Evolutionary conservation across 1,140 invertebrate species (phyloP).

Genomic region (Micrasema longulum): DNA sequence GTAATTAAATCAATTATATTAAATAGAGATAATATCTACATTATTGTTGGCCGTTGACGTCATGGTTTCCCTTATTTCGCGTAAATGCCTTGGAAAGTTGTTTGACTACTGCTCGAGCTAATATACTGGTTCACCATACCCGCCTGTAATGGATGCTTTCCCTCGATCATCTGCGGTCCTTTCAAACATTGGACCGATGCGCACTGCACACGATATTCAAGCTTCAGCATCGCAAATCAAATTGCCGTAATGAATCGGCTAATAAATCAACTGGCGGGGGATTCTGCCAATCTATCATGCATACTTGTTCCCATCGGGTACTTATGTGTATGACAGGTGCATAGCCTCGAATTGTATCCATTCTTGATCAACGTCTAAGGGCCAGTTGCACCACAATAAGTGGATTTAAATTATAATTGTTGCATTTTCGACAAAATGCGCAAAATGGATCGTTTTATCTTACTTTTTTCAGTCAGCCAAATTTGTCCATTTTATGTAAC

Average conservation of each 20-base stretch:
- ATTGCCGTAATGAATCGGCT: not conserved
- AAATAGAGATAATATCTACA: too few relatives aligned
- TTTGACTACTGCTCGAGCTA: not conserved
- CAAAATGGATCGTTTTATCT: too few relatives aligned
- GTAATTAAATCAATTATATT: too few relatives aligned
- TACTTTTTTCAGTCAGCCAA: too few relatives aligned
- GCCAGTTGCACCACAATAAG: too few relatives aligned
- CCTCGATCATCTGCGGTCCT: constrained; percentile 2
- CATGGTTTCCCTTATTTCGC: not conserved
- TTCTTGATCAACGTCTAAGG: too few relatives aligned
- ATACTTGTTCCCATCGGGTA: too few relatives aligned
- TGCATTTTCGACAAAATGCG: too few relatives aligned
- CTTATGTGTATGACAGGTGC: too few relatives aligned
- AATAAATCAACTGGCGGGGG: not conserved
- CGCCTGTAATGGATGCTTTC: constrained; percentile 15
- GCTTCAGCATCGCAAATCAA: constrained; percentile 9
- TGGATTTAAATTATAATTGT: too few relatives aligned
- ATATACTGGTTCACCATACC: not conserved
- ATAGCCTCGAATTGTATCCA: too few relatives aligned
- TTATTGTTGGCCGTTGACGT: not conserved
- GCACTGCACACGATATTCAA: constrained; percentile 10
- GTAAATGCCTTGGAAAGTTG: constrained; percentile 7
- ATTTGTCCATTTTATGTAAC: too few relatives aligned
- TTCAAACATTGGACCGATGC: not conserved
- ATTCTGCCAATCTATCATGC: not conserved